Percentiles rank a stretch among this genome's conserved stretches.
phyloP scores from a whole-genome alignment of 2,113 vertebrate genomes.

The Antigone vipio region DNA sequence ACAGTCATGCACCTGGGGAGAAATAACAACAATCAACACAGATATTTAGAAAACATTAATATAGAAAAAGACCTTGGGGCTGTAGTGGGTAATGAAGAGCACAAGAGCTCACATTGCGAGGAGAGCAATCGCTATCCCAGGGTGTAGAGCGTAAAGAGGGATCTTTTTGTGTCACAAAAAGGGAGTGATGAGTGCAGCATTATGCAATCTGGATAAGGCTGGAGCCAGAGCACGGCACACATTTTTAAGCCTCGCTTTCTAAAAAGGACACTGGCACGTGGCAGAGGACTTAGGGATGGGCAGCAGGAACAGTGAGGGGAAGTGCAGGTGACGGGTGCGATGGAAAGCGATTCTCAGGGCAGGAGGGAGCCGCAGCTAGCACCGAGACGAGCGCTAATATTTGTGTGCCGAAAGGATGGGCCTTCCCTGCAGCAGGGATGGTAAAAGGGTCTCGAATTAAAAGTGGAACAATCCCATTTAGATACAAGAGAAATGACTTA shows the following conservation, averaged over 20 bases:
- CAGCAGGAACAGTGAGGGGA: not conserved
- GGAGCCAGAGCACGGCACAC: accelerated
- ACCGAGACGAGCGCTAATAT: accelerated
- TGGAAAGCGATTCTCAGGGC: not conserved
- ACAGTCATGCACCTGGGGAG: not conserved
- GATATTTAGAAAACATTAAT: constrained; percentile 23
- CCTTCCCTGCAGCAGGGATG: not conserved
- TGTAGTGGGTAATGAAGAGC: not conserved
- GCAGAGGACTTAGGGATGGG: not conserved
- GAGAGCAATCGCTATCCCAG: not conserved
- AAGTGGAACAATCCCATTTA: not conserved
- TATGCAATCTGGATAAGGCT: not conserved
- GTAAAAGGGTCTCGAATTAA: not conserved
- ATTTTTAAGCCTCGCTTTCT: not conserved
- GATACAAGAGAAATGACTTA: not conserved
- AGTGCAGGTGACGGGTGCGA: accelerated
- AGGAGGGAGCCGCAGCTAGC: not conserved
- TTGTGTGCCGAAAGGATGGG: not conserved
- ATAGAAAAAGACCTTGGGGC: not conserved
- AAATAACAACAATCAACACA: constrained; percentile 2
- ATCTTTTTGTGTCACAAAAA: not conserved
- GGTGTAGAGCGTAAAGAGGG: not conserved
- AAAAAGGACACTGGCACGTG: not conserved
- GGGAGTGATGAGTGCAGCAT: not conserved
- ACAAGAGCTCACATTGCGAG: not conserved